Evolutionary conservation across 2,888 invertebrate species (phyloP).

Genomic region (Agrotis exclamationis): DNA sequence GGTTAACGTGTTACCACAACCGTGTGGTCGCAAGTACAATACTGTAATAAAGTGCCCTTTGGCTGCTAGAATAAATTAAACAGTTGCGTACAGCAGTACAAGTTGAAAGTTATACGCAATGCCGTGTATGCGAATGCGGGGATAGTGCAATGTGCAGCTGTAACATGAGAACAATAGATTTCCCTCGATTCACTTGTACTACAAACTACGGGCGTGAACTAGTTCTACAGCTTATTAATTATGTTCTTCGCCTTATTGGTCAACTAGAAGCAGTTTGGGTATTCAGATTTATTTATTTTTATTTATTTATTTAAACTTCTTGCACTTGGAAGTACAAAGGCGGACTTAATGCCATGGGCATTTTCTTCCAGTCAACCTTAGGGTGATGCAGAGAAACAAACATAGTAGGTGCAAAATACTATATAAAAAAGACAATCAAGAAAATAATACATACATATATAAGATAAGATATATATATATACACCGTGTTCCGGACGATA

Average conservation of each 20-base stretch:
- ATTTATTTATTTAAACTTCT: too few relatives aligned
- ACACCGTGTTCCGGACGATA: too few relatives aligned
- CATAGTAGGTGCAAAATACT: too few relatives aligned
- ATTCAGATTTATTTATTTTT: too few relatives aligned
- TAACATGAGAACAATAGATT: constrained; percentile 49
- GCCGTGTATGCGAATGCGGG: constrained; percentile 8
- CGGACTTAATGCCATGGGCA: too few relatives aligned
- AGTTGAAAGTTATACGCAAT: constrained; percentile 30
- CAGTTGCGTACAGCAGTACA: constrained; percentile 13
- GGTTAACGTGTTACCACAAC: too few relatives aligned
- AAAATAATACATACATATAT: too few relatives aligned
- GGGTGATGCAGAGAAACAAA: too few relatives aligned
- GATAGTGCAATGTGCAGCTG: constrained; percentile 23
- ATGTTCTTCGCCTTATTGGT: constrained; percentile 1
- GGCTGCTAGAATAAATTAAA: constrained; percentile 5
- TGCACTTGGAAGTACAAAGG: too few relatives aligned
- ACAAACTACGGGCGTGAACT: constrained; percentile 13
- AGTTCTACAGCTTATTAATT: constrained; percentile 32
- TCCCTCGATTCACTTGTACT: constrained; percentile 30
- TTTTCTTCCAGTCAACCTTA: too few relatives aligned
- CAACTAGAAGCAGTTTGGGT: background rate
- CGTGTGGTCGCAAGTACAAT: background rate
- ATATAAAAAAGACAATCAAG: too few relatives aligned
- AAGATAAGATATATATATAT: too few relatives aligned
- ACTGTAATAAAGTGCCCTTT: constrained; percentile 2